Evolutionary conservation across 37 sponge, comb jelly and placozoan genomes (phyloP).

Genomic region (Bolinopsis microptera): DNA sequence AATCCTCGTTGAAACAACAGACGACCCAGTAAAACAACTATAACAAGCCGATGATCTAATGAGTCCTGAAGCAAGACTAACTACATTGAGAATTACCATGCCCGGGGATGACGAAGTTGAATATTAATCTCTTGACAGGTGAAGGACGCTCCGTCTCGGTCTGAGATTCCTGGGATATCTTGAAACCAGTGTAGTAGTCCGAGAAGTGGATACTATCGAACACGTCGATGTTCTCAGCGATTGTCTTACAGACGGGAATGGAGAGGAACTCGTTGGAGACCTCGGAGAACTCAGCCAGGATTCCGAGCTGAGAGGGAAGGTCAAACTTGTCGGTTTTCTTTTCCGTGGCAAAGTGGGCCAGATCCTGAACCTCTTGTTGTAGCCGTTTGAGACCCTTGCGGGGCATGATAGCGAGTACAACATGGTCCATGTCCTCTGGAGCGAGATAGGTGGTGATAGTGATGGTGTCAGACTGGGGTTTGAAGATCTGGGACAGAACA

Average conservation of each 20-base stretch:
- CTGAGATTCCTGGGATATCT: constrained; percentile 47
- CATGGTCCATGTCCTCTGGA: constrained; percentile 56
- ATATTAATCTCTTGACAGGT: constrained; percentile 25
- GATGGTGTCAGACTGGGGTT: constrained; percentile 63
- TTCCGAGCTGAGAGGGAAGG: constrained; percentile 28
- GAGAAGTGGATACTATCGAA: constrained; percentile 58
- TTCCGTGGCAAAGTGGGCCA: constrained; percentile 63
- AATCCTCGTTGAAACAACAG: background rate
- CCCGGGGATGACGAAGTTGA: constrained; percentile 64
- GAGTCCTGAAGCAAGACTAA: background rate
- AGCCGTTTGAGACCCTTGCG: constrained; percentile 51
- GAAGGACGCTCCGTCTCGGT: constrained; percentile 48
- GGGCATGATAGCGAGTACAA: constrained; percentile 60
- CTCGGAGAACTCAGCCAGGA: constrained; percentile 43
- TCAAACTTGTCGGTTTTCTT: constrained; percentile 56
- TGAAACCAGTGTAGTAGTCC: constrained; percentile 65
- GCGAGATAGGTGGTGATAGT: constrained; percentile 52
- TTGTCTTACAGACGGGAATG: constrained; percentile 29
- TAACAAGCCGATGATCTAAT: background rate
- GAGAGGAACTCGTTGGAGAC: constrained; percentile 54
- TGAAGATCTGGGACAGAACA: constrained; percentile 52
- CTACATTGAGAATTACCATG: constrained; percentile 30
- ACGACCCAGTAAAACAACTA: background rate
- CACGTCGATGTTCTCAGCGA: constrained; percentile 46
- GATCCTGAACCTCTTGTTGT: constrained; percentile 58